Evolutionary conservation across 2,888 invertebrate genomes (phyloP), one percentile per base, ranked within the genome.

Genomic region (Leucophora obtusa): DNA sequence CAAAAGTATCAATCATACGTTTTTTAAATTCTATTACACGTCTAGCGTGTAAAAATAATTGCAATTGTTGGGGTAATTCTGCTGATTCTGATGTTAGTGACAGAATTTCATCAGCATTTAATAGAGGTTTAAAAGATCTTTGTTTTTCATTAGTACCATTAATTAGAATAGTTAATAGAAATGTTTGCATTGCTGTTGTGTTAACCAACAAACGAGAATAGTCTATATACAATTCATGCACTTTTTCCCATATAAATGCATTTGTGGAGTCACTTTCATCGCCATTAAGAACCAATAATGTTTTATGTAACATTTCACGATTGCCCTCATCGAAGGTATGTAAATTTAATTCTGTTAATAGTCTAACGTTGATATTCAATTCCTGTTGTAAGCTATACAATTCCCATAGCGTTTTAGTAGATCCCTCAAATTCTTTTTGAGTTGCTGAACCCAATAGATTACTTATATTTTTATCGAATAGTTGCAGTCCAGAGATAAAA

Each of bases 1-100:
- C 85, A n/a, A 89, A 87, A 1, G 88, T 89, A 51, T 88, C 86
- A 7, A 86, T 84, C 84, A 89, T 85, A 1, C 87, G 86, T 35
- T 86, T 87, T 6, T 88, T 88, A 50, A 88, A 86, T 14, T 86
- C 86, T 0, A 85, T 83, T 4, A 89, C 82, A 35, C 86, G 84
- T 2, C 86, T 85, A 4, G 89, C 84, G 18, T 87, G 85, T 3
- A 79, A 84, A 69, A 90, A 89, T 2, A 89, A 79, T 4, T 84
- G 79, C 0, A 79, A 83, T 24, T 82, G 74, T 15, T 77, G 38
- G 1, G 33, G 51, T 0, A 24, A 24, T 4, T 70, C 68, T 5
- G 81, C 68, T 4, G 65, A 66, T 24, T 68, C 66, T 9, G 47
- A 4, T 4, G 60, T 53, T 15, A 84, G 53, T 8, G 77, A 72